Base-by-base conservation (phyloP, 2,888 invertebrate species). In the Seira sanloemensis region DNA sequence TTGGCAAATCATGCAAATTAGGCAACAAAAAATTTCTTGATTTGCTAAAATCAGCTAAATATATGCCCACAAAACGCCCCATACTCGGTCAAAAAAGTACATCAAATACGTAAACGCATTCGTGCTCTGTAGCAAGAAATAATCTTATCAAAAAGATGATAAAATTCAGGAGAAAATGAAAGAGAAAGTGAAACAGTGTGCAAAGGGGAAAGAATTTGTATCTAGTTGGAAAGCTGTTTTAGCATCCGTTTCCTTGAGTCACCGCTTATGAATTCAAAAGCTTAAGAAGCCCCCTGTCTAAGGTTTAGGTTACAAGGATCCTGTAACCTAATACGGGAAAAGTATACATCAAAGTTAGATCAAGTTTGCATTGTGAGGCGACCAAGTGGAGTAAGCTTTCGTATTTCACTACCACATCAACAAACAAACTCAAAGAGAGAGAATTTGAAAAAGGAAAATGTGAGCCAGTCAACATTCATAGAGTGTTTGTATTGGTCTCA, bases 141-240 rank as follows among this genome's bases (percentile, higher is more conserved):
- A n/a, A n/a, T n/a, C n/a, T n/a, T n/a, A n/a, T n/a, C n/a, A n/a
- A n/a, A n/a, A n/a, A n/a, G n/a, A n/a, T n/a, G n/a, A n/a, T n/a
- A n/a, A 26, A 18, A 19, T 25, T 25, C 27, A 68, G 68, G 68
- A 37, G 19, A 68, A 68, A 67, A 62, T 19, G 9, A 67, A 67
- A 24, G 18, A 68, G 50, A 16, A n/a, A n/a, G n/a, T n/a, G n/a
- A n/a, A n/a, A n/a, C n/a, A 50, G 16, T 50, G 50, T 50, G 37
- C 12, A 50, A 50, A 50, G 1, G 50, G 12, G 50, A 16, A 50
- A 18, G 50, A 50, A 18, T n/a, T n/a, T n/a, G n/a, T n/a, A n/a
- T n/a, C 50, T 50, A 12, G 50, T 50, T 50, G 50, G 50, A 50
- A 50, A 50, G 50, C 50, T 50, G 12, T 50, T 50, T 50, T 50